Conservation (phyloP, 2,797 vertebrate species). For the Helicolenus hilgendorfi region DNA sequence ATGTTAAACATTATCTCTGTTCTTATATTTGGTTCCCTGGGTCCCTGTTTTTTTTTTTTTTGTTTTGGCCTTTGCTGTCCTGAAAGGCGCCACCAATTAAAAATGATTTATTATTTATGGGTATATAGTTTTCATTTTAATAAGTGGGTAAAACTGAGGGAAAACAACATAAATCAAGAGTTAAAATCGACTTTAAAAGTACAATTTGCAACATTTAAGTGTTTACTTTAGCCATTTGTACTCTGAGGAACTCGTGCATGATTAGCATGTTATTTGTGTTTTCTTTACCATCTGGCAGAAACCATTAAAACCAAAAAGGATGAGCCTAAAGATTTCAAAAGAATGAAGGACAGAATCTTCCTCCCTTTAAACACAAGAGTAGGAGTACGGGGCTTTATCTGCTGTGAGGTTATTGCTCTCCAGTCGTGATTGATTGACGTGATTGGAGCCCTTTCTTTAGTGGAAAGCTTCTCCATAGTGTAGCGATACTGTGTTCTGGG, state of each 20-base stretch:
- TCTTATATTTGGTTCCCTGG: neutral
- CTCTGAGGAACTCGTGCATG: neutral
- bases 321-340: neutral
- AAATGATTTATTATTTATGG: neutral
- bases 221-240: neutral
- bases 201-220: neutral
- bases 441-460: neutral
- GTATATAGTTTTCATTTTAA: neutral
- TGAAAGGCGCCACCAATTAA: neutral
- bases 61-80: too few species aligned
- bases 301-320: neutral
- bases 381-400: neutral
- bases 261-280: neutral
- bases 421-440: conserved; percentile 45
- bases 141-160: neutral
- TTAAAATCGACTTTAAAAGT: neutral
- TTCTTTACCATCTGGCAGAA: neutral
- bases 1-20: neutral
- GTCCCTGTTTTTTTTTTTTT: neutral
- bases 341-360: neutral
- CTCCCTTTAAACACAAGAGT: neutral
- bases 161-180: neutral
- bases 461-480: neutral
- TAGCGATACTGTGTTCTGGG: conserved; percentile 25
- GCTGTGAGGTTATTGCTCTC: neutral